Evolutionary conservation across 1,140 invertebrate species (phyloP).

Genomic region (Rhizoglyphus robini): DNA sequence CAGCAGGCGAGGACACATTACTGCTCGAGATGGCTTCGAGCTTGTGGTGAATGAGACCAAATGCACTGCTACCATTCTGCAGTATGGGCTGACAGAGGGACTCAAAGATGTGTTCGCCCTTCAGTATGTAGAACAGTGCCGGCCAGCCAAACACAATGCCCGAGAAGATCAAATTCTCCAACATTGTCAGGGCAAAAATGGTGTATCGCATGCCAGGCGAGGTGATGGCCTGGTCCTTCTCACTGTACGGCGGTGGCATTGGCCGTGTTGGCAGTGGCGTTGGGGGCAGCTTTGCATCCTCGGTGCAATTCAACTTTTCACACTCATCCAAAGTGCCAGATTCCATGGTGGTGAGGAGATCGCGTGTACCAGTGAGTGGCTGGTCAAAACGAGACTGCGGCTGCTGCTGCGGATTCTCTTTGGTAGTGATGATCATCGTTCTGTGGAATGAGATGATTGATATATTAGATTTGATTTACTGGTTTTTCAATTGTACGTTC

Average conservation of each 20-base stretch:
- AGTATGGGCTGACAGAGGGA: slow-evolving; percentile 10
- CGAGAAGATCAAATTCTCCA: slow-evolving; percentile 4
- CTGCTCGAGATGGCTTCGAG: too few relatives aligned
- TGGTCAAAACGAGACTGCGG: not conserved
- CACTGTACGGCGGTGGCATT: not conserved
- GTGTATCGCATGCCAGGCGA: not conserved
- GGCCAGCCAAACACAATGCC: slow-evolving; percentile 26
- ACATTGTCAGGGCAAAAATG: not conserved
- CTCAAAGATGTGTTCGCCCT: slow-evolving; percentile 24
- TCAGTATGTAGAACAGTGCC: slow-evolving; percentile 27
- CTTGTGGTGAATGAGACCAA: too few relatives aligned
- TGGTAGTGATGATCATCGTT: too few relatives aligned
- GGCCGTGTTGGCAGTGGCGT: not conserved
- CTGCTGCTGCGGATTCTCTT: not conserved
- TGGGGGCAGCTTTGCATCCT: not conserved
- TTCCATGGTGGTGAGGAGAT: not conserved
- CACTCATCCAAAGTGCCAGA: not conserved
- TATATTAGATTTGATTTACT: too few relatives aligned
- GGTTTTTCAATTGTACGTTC: too few relatives aligned
- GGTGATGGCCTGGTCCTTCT: not conserved
- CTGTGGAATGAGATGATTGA: too few relatives aligned
- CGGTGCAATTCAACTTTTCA: not conserved
- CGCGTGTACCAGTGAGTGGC: not conserved
- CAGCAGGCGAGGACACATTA: too few relatives aligned
- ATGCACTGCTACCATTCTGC: not conserved